Evolutionary conservation across 2,113 vertebrate genomes (phyloP).

Genomic region (Euleptes europaea): DNA sequence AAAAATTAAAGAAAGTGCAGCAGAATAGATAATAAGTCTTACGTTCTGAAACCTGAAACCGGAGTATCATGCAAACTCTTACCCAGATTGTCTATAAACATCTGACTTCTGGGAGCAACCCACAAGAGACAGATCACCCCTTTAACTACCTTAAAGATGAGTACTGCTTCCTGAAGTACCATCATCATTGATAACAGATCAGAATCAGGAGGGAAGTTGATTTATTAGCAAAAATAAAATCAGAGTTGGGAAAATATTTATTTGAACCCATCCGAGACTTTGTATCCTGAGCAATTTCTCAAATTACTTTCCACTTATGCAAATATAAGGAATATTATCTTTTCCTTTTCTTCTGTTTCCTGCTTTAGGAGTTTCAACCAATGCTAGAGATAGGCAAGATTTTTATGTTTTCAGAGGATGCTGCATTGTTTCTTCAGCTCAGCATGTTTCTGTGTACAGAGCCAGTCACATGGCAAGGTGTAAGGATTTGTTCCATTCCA

Average conservation of each 20-base stretch:
- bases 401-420: not conserved
- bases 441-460: not conserved
- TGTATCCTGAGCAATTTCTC: not conserved
- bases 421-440: not conserved
- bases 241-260: too few species aligned
- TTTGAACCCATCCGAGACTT: not conserved
- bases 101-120: not conserved
- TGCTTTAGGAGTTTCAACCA: not conserved
- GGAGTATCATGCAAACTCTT: not conserved
- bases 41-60: not conserved
- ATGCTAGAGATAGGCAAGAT: not conserved
- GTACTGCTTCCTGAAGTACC: not conserved
- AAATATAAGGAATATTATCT: not conserved
- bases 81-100: not conserved
- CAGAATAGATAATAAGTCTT: not conserved
- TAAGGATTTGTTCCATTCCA: not conserved
- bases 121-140: not conserved
- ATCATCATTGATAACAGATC: not conserved
- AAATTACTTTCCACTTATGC: not conserved
- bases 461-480: not conserved
- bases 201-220: not conserved
- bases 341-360: not conserved
- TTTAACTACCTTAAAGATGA: not conserved
- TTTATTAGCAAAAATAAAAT: too few species aligned
- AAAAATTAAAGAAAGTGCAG: not conserved